Conservation (phyloP, 1,140 invertebrate genomes). For the Rhynchophorus ferrugineus region DNA sequence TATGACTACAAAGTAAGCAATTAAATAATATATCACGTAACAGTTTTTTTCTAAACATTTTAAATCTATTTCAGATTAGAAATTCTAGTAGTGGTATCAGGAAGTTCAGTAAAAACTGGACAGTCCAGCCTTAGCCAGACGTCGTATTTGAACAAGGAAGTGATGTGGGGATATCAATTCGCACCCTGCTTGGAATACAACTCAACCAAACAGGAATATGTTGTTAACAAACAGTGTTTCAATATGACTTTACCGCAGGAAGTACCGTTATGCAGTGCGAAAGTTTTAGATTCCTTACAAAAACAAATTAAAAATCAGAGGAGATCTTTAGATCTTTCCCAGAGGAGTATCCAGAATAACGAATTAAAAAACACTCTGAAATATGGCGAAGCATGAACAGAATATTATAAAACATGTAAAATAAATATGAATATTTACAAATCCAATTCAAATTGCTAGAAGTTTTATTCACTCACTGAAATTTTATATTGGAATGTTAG, state of each 20-base stretch:
- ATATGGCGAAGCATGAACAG: too few relatives aligned
- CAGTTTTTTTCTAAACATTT: neutral
- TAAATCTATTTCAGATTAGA: conserved; percentile 62
- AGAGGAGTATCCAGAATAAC: too few relatives aligned
- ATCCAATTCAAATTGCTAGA: too few relatives aligned
- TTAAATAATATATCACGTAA: neutral
- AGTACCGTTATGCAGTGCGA: conserved; percentile 81
- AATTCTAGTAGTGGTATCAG: conserved; percentile 75
- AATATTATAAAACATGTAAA: too few relatives aligned
- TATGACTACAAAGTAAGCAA: conserved; percentile 44
- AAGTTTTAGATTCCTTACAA: conserved; percentile 6
- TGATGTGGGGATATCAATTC: conserved; percentile 79
- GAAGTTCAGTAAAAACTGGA: conserved; percentile 69
- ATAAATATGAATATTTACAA: too few relatives aligned
- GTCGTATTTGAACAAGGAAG: conserved; percentile 75
- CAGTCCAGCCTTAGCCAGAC: conserved; percentile 63
- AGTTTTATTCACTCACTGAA: too few relatives aligned
- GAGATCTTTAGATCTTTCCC: conserved; percentile 7
- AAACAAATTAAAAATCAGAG: conserved; percentile 4
- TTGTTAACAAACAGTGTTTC: conserved; percentile 59
- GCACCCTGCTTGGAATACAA: conserved; percentile 35
- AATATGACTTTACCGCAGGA: conserved; percentile 86
- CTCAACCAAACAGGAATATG: conserved; percentile 12
- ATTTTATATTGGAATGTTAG: too few relatives aligned
- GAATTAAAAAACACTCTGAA: too few relatives aligned